A percentile compares a stretch with the other conserved stretches of the same genome.
phyloP scores from a whole-genome alignment of 2,113 vertebrate genomes.

The Nothobranchius furzeri region DNA sequence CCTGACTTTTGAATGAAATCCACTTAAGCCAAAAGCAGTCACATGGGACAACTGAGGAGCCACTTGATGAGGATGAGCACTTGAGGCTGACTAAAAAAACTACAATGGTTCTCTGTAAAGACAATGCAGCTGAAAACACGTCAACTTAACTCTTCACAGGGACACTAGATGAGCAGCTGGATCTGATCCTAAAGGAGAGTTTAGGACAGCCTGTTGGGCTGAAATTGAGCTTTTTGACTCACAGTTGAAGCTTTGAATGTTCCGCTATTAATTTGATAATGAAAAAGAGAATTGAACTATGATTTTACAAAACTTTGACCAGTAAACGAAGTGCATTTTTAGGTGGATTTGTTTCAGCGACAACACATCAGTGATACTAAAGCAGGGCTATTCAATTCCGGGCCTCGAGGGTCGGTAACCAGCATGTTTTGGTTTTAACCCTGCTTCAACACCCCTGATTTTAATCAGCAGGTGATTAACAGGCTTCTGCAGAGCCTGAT shows the following conservation, averaged over 20 bases:
- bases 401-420: too few relatives aligned
- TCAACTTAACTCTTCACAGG: background rate
- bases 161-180: conserved; percentile 13
- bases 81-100: background rate
- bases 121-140: conserved; percentile 2
- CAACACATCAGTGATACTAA: background rate
- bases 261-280: background rate
- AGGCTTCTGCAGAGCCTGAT: too few relatives aligned
- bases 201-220: background rate
- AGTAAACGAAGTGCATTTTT: background rate
- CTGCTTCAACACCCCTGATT: too few relatives aligned
- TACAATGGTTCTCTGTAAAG: background rate
- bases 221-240: conserved; percentile 5
- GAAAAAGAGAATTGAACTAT: background rate
- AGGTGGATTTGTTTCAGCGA: background rate
- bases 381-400: too few relatives aligned
- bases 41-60: background rate
- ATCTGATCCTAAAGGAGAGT: background rate
- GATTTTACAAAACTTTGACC: background rate
- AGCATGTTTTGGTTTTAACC: too few relatives aligned
- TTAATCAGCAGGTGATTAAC: too few relatives aligned
- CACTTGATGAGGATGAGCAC: conserved; percentile 5
- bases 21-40: conserved; percentile 5
- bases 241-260: background rate
- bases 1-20: conserved; percentile 4